Evolutionary conservation across 2,888 invertebrate species (phyloP).

Genomic region (Axea sp.): DNA sequence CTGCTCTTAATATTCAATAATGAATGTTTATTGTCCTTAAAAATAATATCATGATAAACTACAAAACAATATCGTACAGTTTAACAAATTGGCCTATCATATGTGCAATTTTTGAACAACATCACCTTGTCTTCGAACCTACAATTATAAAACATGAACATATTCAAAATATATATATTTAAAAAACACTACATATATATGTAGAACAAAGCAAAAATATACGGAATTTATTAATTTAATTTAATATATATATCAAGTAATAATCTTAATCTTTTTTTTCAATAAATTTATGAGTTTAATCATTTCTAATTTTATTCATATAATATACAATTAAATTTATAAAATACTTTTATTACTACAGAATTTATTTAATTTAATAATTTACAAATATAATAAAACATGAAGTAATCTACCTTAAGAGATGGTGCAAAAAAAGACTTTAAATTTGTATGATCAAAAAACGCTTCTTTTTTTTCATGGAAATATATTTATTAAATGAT

Average conservation of each 20-base stretch:
- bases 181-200: no score
- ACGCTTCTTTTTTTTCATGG: conserved; percentile 94
- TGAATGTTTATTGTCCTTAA: conserved; percentile 95
- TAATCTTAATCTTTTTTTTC: not conserved
- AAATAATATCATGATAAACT: conserved; percentile 95
- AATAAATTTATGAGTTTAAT: not conserved
- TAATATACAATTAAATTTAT: no score
- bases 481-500: conserved; percentile 93
- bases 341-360: no score
- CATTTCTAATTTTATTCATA: no score
- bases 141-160: no score
- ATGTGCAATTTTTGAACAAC: conserved; percentile 96
- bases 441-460: conserved; percentile 93
- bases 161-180: no score
- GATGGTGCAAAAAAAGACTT: conserved; percentile 94
- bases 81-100: conserved; percentile 97
- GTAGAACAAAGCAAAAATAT: no score
- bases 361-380: no score
- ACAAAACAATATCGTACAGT: conserved; percentile 97
- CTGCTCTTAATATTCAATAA: conserved; percentile 96
- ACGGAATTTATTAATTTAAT: not conserved
- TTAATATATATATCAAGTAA: not conserved
- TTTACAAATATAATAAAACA: not conserved
- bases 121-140: conserved; percentile 88
- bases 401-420: conserved; percentile 85